Evolutionary conservation across 2,113 vertebrate species (phyloP).

Genomic region (Dromas ardeola): DNA sequence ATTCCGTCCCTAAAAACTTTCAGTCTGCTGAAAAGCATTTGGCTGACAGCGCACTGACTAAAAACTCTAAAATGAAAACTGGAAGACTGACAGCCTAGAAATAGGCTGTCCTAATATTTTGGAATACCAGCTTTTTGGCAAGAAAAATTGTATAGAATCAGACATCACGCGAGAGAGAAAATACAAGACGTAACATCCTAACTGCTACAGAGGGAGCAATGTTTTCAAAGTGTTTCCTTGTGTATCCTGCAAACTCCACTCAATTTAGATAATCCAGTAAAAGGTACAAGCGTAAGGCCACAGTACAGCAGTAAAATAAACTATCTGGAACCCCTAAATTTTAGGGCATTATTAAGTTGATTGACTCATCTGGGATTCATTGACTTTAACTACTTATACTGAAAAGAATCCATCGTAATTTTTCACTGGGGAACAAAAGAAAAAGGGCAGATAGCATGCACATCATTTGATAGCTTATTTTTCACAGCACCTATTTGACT

Average conservation of each 20-base stretch:
- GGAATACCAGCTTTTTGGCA: constrained; percentile 39
- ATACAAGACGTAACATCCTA: background rate
- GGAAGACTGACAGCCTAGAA: constrained; percentile 51
- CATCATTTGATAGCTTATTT: background rate
- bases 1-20: background rate
- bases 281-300: background rate
- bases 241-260: background rate
- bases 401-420: background rate
- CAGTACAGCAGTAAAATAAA: background rate
- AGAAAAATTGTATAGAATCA: background rate
- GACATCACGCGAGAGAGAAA: fast-evolving
- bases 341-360: background rate
- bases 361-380: constrained; percentile 17
- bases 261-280: background rate
- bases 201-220: background rate
- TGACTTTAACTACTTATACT: background rate
- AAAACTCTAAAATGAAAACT: constrained; percentile 45
- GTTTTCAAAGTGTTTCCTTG: background rate
- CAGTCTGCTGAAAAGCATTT: constrained; percentile 26
- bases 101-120: constrained; percentile 41
- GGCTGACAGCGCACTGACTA: constrained; percentile 22
- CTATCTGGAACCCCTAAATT: constrained; percentile 6
- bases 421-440: background rate
- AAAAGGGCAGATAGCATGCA: fast-evolving
- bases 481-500: background rate